A percentile compares a stretch with the other conserved stretches of the same genome.
phyloP scores from a whole-genome alignment of 35 echinoderm and acorn worm species.

The Heliocidaris tuberculata region DNA sequence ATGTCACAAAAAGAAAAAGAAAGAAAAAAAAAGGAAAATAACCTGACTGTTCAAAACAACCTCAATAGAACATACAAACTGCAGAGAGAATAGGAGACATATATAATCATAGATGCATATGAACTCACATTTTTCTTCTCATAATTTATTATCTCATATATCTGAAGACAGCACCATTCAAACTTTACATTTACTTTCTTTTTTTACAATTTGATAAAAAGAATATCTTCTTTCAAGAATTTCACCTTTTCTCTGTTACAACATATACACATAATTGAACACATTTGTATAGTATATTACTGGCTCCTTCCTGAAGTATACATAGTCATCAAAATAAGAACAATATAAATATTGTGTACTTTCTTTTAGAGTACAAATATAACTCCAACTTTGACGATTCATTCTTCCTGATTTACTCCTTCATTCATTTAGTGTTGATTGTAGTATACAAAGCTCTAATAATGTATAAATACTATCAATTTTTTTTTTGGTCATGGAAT shows the following conservation, averaged over 20 bases:
- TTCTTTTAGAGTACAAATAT: neutral
- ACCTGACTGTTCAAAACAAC: too few species aligned
- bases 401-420: neutral
- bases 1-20: too few species aligned
- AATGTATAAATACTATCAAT: neutral
- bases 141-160: slow-evolving; percentile 14
- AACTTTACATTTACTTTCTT: neutral
- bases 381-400: neutral
- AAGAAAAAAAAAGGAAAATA: too few species aligned
- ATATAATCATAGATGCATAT: neutral
- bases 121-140: neutral
- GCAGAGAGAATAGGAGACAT: neutral
- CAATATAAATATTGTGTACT: neutral
- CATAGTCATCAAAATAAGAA: neutral
- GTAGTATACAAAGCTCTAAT: neutral
- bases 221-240: neutral
- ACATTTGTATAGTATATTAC: neutral
- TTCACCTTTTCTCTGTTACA: neutral
- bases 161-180: neutral
- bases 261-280: neutral
- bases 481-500: neutral
- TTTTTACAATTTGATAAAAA: neutral
- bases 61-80: neutral
- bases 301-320: neutral
- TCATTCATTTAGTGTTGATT: neutral